Evolutionary conservation across 2,888 invertebrate species (phyloP), one percentile per base, ranked within the genome.

Genomic region (Lasioglossum villosulum): DNA sequence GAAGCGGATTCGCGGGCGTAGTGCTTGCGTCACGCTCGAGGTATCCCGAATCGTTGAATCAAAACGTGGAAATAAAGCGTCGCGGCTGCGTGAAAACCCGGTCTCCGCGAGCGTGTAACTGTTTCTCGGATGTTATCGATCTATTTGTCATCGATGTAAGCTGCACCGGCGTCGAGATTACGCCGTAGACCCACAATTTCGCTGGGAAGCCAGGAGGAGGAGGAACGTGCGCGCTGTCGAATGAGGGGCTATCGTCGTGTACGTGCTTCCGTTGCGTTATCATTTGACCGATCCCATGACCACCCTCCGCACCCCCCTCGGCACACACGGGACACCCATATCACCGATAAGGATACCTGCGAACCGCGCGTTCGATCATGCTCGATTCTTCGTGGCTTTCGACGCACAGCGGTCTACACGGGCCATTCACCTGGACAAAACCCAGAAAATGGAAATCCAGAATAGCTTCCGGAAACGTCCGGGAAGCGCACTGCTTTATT

Each of bases 191-290:
- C 48, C 71, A 70, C 72, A 81, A 88, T 88, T 89, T 88, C 72
- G 80, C 73, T 75, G 79, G 81, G 82, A 89, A 88, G 83, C 77
- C 78, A 82, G 80, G 85, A 82, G 23, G 59, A 59, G 37, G 37
- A 37, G 37, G 59, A 12, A 27, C n/a, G 19, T 48, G 68, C 27
- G 19, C 23, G 52, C 52, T 8, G 52, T 82, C 90, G 90, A 87
- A 83, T 66, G 82, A 72, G 86, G 83, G 82, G 30, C 78, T 88
- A 86, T 84, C 80, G 82, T 56, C 10, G 52, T 70, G 79, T 81
- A 89, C 89, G 88, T 83, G 81, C 86, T 88, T 89, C 88, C 84
- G 84, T 84, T 88, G 86, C 88, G 88, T 89, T 89, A 89, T 89
- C 89, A 72, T 84, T 77, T 80, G 80, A 75, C 82, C 78, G 84